A percentile compares a stretch with the other conserved stretches of the same genome.
Conservation (phyloP, 2,113 vertebrate genomes). For the Hippocampus zosterae region DNA sequence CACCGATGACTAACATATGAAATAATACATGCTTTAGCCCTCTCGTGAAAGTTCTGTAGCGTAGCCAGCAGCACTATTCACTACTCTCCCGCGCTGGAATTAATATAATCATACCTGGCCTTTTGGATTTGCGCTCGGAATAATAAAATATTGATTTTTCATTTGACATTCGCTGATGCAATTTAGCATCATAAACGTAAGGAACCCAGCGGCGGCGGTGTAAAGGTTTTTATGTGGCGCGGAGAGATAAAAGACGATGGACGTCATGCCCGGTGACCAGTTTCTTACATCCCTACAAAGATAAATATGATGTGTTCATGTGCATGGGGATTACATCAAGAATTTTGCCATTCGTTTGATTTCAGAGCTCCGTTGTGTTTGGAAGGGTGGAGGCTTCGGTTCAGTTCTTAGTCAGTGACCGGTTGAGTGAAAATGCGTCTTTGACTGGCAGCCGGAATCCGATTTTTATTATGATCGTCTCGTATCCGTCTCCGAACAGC, state of each 20-base stretch:
- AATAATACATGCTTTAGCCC: not conserved
- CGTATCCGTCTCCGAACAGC: not conserved
- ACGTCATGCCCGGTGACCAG: constrained; percentile 48
- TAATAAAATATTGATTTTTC: constrained; percentile 49
- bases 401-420: not conserved
- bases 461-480: not conserved
- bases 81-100: constrained; percentile 11
- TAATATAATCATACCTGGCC: constrained; percentile 43
- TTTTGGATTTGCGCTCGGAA: constrained; percentile 42
- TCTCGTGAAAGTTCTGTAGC: constrained; percentile 5
- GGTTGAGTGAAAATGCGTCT: not conserved
- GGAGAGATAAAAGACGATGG: constrained; percentile 25
- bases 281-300: constrained; percentile 34
- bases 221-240: constrained; percentile 16
- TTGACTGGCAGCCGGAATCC: not conserved
- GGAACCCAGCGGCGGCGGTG: constrained; percentile 12
- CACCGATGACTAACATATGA: not conserved
- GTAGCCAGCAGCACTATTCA: not conserved
- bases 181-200: constrained; percentile 35
- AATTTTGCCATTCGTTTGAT: not conserved
- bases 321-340: constrained; percentile 18
- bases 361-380: constrained; percentile 18
- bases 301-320: constrained; percentile 40
- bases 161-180: constrained; percentile 50
- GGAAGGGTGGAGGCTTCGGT: not conserved